Evolutionary conservation across 2,113 vertebrate genomes (phyloP), one percentile per base, ranked within the genome.

Genomic region (Eudyptes chrysolophus): DNA sequence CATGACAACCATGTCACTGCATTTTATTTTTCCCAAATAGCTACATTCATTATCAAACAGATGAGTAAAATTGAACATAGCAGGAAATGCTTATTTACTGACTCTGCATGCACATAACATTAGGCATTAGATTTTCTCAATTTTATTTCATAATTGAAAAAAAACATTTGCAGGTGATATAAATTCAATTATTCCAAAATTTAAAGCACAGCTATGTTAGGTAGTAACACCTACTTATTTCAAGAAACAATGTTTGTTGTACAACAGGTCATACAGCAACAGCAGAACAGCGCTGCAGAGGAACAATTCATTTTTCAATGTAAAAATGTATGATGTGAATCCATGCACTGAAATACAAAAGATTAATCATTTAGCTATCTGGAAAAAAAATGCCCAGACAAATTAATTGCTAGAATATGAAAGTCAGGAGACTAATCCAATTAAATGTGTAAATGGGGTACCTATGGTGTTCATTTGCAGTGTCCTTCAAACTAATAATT

Each of bases 371-470:
- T 96, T 88, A 94, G 77, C 81, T 97, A 94, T 84, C 92, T 86
- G 44, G 55, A 89, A 95, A 94, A 94, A 91, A 93, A 94, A 87
- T 80, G 48, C 8, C 21, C 62, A 97, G 85, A 92, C 69, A 89
- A 98, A 97, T 97, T 98, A 98, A 98, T 98, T 96, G 90, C 92
- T 92, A 82, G 52, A 91, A 97, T 98, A 65, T 97, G 95, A 98
- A 98, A 98, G 91, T 93, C 93, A 96, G 92, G 77, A 91, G 84
- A 94, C 88, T 97, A 96, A 98, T 97, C 68, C 26, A 58, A 97
- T 98, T 98, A 98, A 97, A 97, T 84, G 97, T 96, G 96, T 96
- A 98, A 98, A 98, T 96, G 57, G 44, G 38, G 82, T 64, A 95
- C 69, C 81, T 78, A 90, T 90, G 26, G 16, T 93, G 58, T 94